Evolutionary conservation across 92 coral and sea anemone genomes (phyloP).

Genomic region (Parazoanthus atlanticus): DNA sequence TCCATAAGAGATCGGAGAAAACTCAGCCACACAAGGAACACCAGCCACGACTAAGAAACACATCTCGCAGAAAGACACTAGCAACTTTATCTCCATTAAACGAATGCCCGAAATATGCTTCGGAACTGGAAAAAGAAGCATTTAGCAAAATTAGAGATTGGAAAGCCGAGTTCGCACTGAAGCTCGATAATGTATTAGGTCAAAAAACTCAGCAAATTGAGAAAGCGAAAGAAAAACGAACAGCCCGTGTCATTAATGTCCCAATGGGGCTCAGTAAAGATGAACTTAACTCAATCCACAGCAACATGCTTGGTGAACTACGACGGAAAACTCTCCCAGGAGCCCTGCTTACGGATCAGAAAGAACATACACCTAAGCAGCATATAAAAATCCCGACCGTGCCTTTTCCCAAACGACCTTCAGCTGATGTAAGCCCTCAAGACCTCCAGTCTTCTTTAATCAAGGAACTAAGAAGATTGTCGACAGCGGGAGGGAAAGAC

Average conservation of each 20-base stretch:
- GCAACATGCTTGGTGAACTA: constrained; percentile 46
- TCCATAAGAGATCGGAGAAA: background rate
- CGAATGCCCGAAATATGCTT: constrained; percentile 60
- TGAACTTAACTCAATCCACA: constrained; percentile 46
- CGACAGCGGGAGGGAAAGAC: background rate
- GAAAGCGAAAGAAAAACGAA: constrained; percentile 22
- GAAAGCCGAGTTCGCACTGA: constrained; percentile 58
- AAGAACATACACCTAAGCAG: background rate
- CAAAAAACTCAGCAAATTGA: constrained; percentile 34
- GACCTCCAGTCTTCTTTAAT: constrained; percentile 55
- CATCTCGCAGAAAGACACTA: constrained; percentile 43
- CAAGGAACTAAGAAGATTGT: constrained; percentile 39
- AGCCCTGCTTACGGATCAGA: background rate
- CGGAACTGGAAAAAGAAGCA: constrained; percentile 64
- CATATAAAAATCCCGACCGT: constrained; percentile 44
- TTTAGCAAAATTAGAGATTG: constrained; percentile 57
- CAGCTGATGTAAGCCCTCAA: constrained; percentile 39
- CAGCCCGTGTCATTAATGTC: constrained; percentile 50
- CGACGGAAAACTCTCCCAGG: constrained; percentile 34
- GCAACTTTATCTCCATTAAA: constrained; percentile 37
- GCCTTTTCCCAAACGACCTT: constrained; percentile 37
- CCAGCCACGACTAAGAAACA: background rate
- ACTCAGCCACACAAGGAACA: background rate
- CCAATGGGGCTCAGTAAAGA: constrained; percentile 54
- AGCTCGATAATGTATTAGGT: constrained; percentile 54